A percentile compares a stretch with the other conserved stretches of the same genome.
Evolutionary conservation across 2,113 vertebrate species (phyloP).

Genomic region (Protobothrops flavoviridis): DNA sequence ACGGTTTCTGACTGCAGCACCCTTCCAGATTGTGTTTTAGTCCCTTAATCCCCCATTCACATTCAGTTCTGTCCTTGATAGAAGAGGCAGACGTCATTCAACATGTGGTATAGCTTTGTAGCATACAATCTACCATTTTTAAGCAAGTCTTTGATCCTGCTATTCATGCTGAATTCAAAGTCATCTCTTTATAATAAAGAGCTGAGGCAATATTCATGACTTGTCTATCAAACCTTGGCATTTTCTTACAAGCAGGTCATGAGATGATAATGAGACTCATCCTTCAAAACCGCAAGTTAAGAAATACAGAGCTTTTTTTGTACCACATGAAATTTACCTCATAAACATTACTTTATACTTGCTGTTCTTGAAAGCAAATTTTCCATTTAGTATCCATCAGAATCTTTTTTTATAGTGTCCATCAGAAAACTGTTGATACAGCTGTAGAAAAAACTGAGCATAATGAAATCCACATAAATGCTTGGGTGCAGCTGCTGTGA

Average conservation of each 20-base stretch:
- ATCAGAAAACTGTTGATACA: background rate
- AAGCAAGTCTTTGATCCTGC: background rate
- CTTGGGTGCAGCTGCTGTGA: background rate
- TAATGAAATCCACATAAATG: background rate
- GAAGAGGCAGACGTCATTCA: background rate
- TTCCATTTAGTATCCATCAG: conserved; percentile 37
- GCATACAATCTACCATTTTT: background rate
- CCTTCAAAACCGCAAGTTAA: background rate
- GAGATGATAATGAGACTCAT: background rate
- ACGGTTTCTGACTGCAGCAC: background rate
- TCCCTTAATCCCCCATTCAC: background rate
- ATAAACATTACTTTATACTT: conserved; percentile 8
- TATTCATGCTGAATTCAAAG: background rate
- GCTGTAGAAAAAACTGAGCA: background rate
- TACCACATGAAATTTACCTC: background rate
- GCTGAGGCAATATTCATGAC: background rate
- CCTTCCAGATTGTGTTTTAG: background rate
- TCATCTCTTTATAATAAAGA: background rate
- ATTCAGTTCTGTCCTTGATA: background rate
- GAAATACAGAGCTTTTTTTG: background rate
- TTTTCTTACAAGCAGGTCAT: background rate
- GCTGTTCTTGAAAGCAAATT: conserved; percentile 41
- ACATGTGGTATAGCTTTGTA: background rate
- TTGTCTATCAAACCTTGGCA: background rate
- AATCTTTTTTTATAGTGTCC: background rate